These are phyloP conservation scores for Isurus oxyrinchus DNA, from an alignment of 2,113 vertebrate species.

Conservation along the genomic window DNA sequence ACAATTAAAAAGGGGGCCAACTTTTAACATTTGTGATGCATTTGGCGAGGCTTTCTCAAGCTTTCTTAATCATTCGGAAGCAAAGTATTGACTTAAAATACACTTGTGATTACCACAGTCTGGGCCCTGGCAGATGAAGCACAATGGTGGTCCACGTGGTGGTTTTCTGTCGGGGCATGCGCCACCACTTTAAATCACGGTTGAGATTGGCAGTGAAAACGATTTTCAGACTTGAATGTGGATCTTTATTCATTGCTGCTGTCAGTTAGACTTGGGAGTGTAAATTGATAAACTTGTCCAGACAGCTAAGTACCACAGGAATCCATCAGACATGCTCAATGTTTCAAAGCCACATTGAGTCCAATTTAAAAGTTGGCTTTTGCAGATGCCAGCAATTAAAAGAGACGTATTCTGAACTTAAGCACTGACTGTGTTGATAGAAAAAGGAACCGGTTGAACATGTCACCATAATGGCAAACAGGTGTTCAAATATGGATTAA, in stretches of 20 bases:
- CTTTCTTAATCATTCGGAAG: background rate
- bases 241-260: slow-evolving; percentile 3
- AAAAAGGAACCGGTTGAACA: slow-evolving; percentile 57
- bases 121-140: slow-evolving; percentile 1
- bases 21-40: background rate
- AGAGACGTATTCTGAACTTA: slow-evolving; percentile 57
- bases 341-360: slow-evolving; percentile 41
- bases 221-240: background rate
- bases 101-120: background rate
- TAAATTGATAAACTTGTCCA: slow-evolving; percentile 39
- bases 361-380: slow-evolving; percentile 50
- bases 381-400: slow-evolving; percentile 54
- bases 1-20: background rate
- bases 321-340: slow-evolving; percentile 38
- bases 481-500: slow-evolving; percentile 60
- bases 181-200: background rate
- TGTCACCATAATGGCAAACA: slow-evolving; percentile 57
- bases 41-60: background rate
- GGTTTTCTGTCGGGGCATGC: background rate
- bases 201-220: background rate
- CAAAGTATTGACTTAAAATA: background rate
- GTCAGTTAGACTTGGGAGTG: slow-evolving; percentile 14
- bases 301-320: slow-evolving; percentile 41
- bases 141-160: slow-evolving; percentile 10
- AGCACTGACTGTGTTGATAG: slow-evolving; percentile 56